phyloP scores from a whole-genome alignment of 2,797 vertebrate species.

The Lepus townsendii region DNA sequence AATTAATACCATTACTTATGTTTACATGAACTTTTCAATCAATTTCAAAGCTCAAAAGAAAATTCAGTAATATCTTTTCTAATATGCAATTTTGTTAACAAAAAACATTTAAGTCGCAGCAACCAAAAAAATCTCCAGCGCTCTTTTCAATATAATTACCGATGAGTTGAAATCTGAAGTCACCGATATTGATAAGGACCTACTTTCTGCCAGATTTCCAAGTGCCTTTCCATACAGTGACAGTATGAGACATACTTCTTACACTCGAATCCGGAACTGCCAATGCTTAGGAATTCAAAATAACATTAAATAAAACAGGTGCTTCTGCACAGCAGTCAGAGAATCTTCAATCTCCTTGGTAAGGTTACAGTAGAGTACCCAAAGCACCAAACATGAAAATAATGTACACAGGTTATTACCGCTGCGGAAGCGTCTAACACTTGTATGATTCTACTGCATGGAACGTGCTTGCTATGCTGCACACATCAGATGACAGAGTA shows the following conservation, averaged over 20 bases:
- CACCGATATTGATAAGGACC: constrained; percentile 6
- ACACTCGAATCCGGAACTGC: constrained; percentile 44
- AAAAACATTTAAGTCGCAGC: constrained; percentile 57
- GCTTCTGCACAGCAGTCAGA: neutral
- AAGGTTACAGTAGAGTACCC: neutral
- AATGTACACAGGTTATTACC: constrained; percentile 2
- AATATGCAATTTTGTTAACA: constrained; percentile 60
- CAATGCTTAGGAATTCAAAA: constrained; percentile 58
- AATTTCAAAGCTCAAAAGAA: constrained; percentile 66
- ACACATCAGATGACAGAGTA: constrained; percentile 12
- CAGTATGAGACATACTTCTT: constrained; percentile 35
- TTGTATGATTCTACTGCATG: constrained; percentile 78
- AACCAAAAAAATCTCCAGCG: constrained; percentile 57
- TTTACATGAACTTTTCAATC: constrained; percentile 55
- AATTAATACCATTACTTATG: constrained; percentile 29
- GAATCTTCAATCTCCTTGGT: neutral
- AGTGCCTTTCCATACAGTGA: constrained; percentile 35
- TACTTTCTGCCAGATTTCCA: constrained; percentile 42
- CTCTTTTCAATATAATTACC: constrained; percentile 9
- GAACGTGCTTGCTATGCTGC: constrained; percentile 29
- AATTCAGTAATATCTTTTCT: constrained; percentile 62
- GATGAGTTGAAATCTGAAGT: constrained; percentile 49
- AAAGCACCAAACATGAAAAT: constrained; percentile 27
- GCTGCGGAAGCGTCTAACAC: constrained; percentile 72
- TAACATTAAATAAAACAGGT: constrained; percentile 58